A percentile compares a stretch with the other conserved stretches of the same genome.
These are phyloP conservation scores for Sula dactylatra DNA, from an alignment of 2,113 vertebrate species.

Conservation along the genomic window DNA sequence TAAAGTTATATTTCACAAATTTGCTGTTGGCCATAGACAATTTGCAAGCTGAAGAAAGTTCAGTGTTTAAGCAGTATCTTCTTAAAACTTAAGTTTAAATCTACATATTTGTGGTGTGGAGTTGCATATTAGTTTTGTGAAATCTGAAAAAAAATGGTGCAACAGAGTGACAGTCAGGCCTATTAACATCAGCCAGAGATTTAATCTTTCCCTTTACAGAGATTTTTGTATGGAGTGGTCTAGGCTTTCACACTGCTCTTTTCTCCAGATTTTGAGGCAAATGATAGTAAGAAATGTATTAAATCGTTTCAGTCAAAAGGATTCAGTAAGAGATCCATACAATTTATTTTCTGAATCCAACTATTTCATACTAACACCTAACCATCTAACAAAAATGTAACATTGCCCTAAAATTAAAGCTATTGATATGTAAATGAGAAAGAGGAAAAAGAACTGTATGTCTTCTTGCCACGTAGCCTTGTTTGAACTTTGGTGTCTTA, in stretches of 20 bases:
- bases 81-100: not conserved
- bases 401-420: not conserved
- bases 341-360: not conserved
- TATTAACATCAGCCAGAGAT: not conserved
- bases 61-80: not conserved
- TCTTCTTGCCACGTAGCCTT: not conserved
- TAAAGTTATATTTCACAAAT: not conserved
- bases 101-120: not conserved
- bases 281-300: not conserved
- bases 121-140: not conserved
- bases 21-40: not conserved
- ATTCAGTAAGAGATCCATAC: not conserved
- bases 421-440: not conserved
- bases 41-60: not conserved
- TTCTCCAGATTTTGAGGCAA: not conserved
- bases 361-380: not conserved
- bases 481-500: not conserved
- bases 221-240: not conserved
- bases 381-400: not conserved
- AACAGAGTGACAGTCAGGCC: not conserved
- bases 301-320: not conserved
- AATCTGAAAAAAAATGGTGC: not conserved
- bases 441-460: not conserved
- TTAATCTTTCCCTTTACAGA: not conserved
- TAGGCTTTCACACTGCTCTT: not conserved